Evolutionary conservation across 2,797 vertebrate species (phyloP).

Genomic region (Neopelma chrysocephalum): DNA sequence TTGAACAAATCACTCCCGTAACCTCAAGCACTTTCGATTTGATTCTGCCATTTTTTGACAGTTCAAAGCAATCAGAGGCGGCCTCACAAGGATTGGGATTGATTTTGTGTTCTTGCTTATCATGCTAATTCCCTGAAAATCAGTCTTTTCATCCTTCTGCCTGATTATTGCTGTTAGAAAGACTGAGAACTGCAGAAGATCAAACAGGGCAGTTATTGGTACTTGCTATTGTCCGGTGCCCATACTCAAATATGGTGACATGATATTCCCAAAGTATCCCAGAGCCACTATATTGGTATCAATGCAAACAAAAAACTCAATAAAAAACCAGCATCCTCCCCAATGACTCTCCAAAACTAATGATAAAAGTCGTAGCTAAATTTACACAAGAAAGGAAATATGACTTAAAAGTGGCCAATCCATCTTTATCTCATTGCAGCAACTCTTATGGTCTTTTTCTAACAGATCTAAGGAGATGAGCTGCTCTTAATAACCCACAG

Average conservation of each 20-base stretch:
- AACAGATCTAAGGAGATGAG: background rate
- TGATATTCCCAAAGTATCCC: constrained; percentile 66
- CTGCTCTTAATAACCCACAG: constrained; percentile 27
- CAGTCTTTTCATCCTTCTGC: constrained; percentile 99
- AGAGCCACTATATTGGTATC: constrained; percentile 46
- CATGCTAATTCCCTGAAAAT: constrained; percentile 99
- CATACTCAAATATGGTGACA: constrained; percentile 66
- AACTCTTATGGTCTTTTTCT: constrained; percentile 26
- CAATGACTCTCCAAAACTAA: constrained; percentile 15
- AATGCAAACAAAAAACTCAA: background rate
- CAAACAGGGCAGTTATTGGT: constrained; percentile 83
- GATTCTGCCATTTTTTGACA: constrained; percentile 99
- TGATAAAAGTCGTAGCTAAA: constrained; percentile 39
- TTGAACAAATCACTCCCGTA: constrained; percentile 99
- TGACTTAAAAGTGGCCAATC: constrained; percentile 49
- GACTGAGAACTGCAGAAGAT: constrained; percentile 92
- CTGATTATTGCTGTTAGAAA: constrained; percentile 99
- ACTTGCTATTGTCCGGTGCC: constrained; percentile 80
- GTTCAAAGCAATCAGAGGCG: constrained; percentile 99
- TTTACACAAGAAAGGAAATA: constrained; percentile 52
- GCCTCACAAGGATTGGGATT: constrained; percentile 99
- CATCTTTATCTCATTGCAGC: constrained; percentile 24
- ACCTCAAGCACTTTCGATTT: constrained; percentile 99
- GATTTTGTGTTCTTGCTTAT: constrained; percentile 99
- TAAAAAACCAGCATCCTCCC: background rate